phyloP scores from a whole-genome alignment of 2,797 vertebrate species.

The Holocentrus rufus region DNA sequence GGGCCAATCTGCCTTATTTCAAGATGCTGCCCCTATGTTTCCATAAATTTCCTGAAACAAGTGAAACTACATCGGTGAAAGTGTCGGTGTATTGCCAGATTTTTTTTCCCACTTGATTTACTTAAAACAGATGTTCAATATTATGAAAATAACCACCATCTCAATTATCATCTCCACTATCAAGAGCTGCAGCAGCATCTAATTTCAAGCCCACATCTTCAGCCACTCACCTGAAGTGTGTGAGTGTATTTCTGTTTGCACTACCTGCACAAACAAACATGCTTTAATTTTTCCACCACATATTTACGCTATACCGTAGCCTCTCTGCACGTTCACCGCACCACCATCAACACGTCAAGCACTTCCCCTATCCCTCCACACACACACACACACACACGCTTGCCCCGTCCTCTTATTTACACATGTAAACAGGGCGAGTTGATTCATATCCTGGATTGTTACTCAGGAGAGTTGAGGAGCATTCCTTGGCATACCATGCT shows the following conservation, averaged over 20 bases:
- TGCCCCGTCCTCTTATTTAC: constrained; percentile 29
- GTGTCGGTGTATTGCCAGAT: no score
- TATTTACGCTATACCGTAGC: constrained; percentile 50
- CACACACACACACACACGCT: constrained; percentile 14
- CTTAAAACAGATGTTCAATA: no score
- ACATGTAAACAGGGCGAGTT: constrained; percentile 56
- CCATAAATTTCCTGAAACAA: no score
- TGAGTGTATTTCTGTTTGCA: constrained; percentile 18
- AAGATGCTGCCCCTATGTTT: no score
- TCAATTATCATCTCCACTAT: not conserved
- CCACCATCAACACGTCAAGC: constrained; percentile 42
- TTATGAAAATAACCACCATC: not conserved
- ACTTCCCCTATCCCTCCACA: constrained; percentile 38
- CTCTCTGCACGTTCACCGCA: constrained; percentile 43
- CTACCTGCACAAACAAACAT: constrained; percentile 60
- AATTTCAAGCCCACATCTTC: constrained; percentile 18
- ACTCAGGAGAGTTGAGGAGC: constrained; percentile 53
- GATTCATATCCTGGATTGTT: constrained; percentile 70
- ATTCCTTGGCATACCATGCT: constrained; percentile 68
- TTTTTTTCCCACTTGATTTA: no score
- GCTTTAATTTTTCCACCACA: constrained; percentile 66
- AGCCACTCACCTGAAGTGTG: not conserved
- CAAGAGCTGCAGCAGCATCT: constrained; percentile 26
- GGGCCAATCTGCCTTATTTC: no score
- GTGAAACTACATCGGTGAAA: no score